Evolutionary conservation across 30 jellyfish, hydroid and myxozoan species (phyloP), one percentile per base, ranked within the genome.

Genomic region (Catostylus mosaicus): DNA sequence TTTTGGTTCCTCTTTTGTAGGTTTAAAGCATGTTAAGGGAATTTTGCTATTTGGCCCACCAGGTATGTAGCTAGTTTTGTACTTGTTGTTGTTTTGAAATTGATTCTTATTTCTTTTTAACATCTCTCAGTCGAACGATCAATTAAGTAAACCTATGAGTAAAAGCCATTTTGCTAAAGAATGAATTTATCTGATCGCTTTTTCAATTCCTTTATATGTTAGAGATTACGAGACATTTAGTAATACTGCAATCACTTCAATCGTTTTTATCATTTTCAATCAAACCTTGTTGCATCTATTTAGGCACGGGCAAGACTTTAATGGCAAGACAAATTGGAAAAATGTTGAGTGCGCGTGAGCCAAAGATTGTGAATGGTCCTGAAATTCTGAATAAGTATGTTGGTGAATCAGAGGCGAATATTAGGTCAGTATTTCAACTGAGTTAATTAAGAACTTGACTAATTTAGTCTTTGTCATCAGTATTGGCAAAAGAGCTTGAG

Each of bases 391-490:
- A 95, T 82, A 95, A 95, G 76, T 95, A 78, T 83, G 99, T 95
- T 61, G 99, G 99, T 19, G 99, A 90, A 73, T 95, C 99, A 27
- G 99, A 95, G 79, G 97, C 97, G 3, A 95, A 95, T 73, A 85
- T 95, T 43, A 83, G 97, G 97, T 89, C 60, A 26, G 32, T 45
- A 11, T 33, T 36, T 33, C n/a, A n/a, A n/a, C n/a, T n/a, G n/a
- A n/a, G n/a, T n/a, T n/a, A n/a, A n/a, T n/a, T n/a, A n/a, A n/a
- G n/a, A n/a, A n/a, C n/a, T n/a, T n/a, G n/a, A n/a, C n/a, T n/a
- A n/a, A n/a, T 48, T 64, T 7, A 65, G 22, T 24, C 20, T 18
- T 40, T 14, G 8, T 8, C 56, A 6, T 16, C 16, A 6, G 56
- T 43, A 6, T 8, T 8, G 56, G 12, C 16, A 10, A 82, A 20